A percentile compares a stretch with the other conserved stretches of the same genome.
Conservation (phyloP, 1,140 invertebrate genomes). For the Eufriesea mexicana region DNA sequence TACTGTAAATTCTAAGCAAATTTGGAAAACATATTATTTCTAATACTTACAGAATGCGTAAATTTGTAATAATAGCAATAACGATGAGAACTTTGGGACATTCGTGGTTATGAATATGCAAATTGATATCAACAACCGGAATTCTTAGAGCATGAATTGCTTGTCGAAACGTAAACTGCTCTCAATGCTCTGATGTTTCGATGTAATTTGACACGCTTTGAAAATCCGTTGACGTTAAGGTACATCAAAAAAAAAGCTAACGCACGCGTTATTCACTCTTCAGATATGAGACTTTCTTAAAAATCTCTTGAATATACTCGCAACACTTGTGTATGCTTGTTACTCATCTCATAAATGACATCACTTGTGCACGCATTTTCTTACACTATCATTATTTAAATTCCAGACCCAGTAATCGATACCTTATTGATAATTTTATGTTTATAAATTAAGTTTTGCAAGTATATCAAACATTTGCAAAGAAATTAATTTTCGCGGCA, state of each 20-base stretch:
- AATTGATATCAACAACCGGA: neutral
- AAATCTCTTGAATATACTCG: too few species aligned
- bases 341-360: neutral
- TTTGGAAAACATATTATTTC: neutral
- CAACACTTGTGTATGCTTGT: too few species aligned
- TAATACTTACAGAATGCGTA: neutral
- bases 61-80: neutral
- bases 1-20: neutral
- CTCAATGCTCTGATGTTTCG: neutral
- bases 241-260: too few species aligned
- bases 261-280: too few species aligned
- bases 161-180: too few species aligned
- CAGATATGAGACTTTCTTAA: too few species aligned
- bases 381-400: neutral
- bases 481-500: neutral
- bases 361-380: neutral
- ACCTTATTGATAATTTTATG: neutral
- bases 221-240: too few species aligned
- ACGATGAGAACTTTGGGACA: too few species aligned
- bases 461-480: neutral
- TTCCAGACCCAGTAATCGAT: neutral
- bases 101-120: neutral
- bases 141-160: neutral
- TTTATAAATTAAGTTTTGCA: neutral
- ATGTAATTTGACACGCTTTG: neutral